A percentile compares a stretch with the other conserved stretches of the same genome.
Conservation (phyloP, 2,888 invertebrate species). For the Protula sp. region DNA sequence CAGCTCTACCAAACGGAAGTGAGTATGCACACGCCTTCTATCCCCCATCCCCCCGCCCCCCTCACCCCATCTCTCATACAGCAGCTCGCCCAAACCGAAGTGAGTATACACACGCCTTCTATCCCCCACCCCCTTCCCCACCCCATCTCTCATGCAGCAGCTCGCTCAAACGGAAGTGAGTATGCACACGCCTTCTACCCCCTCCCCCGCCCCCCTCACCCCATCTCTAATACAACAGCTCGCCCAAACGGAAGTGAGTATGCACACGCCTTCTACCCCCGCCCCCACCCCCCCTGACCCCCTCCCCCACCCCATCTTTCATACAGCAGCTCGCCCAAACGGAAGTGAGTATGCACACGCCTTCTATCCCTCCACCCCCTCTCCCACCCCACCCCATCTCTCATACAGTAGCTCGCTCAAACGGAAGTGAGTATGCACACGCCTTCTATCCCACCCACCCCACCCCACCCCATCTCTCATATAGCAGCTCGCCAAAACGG, state of each 20-base stretch:
- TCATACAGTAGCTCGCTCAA: too few species aligned
- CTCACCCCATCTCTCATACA: slow-evolving; percentile 80
- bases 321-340: slow-evolving; percentile 76
- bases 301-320: too few species aligned
- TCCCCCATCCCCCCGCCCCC: too few species aligned
- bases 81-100: slow-evolving; percentile 73
- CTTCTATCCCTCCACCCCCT: too few species aligned
- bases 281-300: too few species aligned
- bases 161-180: slow-evolving; percentile 69
- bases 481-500: too few species aligned
- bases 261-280: background rate
- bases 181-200: background rate
- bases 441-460: too few species aligned
- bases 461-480: too few species aligned
- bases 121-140: too few species aligned
- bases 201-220: too few species aligned
- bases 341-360: slow-evolving; percentile 54
- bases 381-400: too few species aligned
- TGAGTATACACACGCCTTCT: slow-evolving; percentile 20
- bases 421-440: too few species aligned
- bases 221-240: slow-evolving; percentile 78
- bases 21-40: background rate
- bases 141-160: slow-evolving; percentile 77
- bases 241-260: slow-evolving; percentile 66
- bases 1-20: slow-evolving; percentile 73